phyloP scores from a whole-genome alignment of 1,140 invertebrate species.

The Apis laboriosa region DNA sequence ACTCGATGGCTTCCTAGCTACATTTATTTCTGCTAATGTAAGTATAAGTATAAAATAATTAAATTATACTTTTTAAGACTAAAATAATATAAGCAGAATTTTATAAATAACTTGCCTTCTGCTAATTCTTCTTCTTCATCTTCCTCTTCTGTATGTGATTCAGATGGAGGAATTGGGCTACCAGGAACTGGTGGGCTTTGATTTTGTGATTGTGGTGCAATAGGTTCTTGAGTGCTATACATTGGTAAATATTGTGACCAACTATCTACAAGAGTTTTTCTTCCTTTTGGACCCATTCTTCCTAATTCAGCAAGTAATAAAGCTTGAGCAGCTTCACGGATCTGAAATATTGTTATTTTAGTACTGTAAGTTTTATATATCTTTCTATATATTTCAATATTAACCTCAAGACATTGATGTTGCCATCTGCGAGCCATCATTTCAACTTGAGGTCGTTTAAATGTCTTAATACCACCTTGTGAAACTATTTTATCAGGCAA shows the following conservation, averaged over 20 bases:
- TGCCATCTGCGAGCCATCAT: conserved; percentile 99
- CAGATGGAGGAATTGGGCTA: conserved; percentile 73
- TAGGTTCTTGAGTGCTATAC: conserved; percentile 85
- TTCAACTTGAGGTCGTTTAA: conserved; percentile 96
- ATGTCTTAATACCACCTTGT: conserved; percentile 88
- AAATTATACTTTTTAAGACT: neutral
- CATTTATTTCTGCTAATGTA: conserved; percentile 75
- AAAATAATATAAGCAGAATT: neutral
- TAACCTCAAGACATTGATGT: conserved; percentile 96
- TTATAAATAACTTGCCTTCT: conserved; percentile 73
- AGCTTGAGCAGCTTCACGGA: conserved; percentile 97
- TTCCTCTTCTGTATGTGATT: conserved; percentile 87
- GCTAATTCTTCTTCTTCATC: conserved; percentile 90
- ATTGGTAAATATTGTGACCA: conserved; percentile 97
- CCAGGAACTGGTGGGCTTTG: conserved; percentile 75
- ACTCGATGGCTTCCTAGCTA: conserved; percentile 90
- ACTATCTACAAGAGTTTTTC: conserved; percentile 94
- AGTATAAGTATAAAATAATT: conserved; percentile 4
- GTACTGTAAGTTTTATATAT: neutral
- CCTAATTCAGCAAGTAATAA: conserved; percentile 95
- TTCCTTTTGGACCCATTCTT: conserved; percentile 93
- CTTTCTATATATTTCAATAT: neutral
- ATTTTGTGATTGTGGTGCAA: conserved; percentile 77
- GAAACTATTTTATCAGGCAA: conserved; percentile 93
- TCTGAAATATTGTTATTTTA: conserved; percentile 76